Evolutionary conservation across 2,888 invertebrate species (phyloP).

Genomic region (Clistopyga incitator): DNA sequence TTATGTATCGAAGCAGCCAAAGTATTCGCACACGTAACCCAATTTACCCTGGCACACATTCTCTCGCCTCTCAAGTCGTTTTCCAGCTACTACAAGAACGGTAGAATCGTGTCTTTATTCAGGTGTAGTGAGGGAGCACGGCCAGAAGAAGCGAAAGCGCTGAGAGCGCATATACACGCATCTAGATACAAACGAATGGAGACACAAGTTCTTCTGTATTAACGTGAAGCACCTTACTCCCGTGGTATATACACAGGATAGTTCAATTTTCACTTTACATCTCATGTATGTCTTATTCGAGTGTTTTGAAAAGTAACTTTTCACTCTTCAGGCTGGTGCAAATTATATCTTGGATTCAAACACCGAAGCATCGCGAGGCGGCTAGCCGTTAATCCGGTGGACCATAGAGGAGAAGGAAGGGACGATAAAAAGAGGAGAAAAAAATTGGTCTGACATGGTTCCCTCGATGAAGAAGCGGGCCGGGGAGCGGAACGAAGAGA

Average conservation of each 20-base stretch:
- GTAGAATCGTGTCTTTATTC: slow-evolving; percentile 42
- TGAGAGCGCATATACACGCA: slow-evolving; percentile 8
- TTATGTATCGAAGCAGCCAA: slow-evolving; percentile 51
- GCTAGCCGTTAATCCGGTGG: slow-evolving; percentile 43
- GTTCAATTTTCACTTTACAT: not conserved
- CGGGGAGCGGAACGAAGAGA: slow-evolving; percentile 53
- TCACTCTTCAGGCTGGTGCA: not conserved
- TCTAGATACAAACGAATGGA: slow-evolving; percentile 36
- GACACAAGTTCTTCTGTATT: slow-evolving; percentile 44
- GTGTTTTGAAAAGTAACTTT: no score
- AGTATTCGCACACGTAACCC: slow-evolving; percentile 45
- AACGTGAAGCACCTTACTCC: slow-evolving; percentile 31
- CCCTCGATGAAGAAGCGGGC: slow-evolving; percentile 24
- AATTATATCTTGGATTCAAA: not conserved
- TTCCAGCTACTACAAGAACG: slow-evolving; percentile 27
- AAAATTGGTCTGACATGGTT: slow-evolving; percentile 52
- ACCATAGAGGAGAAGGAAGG: slow-evolving; percentile 27
- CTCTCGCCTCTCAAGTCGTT: slow-evolving; percentile 46
- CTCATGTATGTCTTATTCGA: not conserved
- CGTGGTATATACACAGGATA: not conserved
- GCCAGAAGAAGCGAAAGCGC: slow-evolving; percentile 31
- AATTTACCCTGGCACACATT: slow-evolving; percentile 57
- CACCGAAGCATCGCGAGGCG: not conserved
- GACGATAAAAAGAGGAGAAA: slow-evolving; percentile 39
- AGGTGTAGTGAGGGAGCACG: slow-evolving; percentile 6